These are phyloP conservation scores for Melangyna quadrimaculata DNA, from an alignment of 2,888 invertebrate genomes.

Conservation along the genomic window DNA sequence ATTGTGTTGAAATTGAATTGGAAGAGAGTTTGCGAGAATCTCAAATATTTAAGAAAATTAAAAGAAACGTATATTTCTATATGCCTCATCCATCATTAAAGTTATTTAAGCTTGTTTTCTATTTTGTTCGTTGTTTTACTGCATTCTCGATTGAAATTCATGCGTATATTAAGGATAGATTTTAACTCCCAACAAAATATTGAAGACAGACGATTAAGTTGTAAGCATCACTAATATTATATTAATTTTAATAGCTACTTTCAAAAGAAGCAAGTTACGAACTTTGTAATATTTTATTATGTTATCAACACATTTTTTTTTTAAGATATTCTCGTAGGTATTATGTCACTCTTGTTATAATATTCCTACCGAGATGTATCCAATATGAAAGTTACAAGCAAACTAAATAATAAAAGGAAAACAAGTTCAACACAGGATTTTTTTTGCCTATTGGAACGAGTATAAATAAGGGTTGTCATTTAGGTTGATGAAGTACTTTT, in stretches of 20 bases:
- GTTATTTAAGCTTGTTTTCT: background rate
- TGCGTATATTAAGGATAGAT: background rate
- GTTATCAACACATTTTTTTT: background rate
- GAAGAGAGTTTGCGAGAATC: background rate
- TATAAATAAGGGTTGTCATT: constrained; percentile 24
- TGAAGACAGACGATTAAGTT: background rate
- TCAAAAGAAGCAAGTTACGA: background rate
- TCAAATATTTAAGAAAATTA: background rate
- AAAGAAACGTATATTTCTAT: no score
- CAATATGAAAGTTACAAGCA: constrained; percentile 28
- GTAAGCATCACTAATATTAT: background rate
- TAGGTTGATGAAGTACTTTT: background rate
- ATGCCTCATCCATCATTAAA: background rate
- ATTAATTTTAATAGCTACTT: background rate
- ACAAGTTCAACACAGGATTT: constrained; percentile 21
- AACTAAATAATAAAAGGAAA: constrained; percentile 29
- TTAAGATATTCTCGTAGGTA: background rate
- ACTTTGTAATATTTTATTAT: background rate
- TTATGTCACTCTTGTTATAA: background rate
- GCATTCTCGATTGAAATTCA: background rate
- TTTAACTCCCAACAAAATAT: background rate
- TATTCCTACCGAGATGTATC: background rate
- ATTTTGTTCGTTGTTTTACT: background rate
- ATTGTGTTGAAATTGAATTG: background rate
- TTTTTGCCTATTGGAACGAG: background rate